Evolutionary conservation across 2,113 vertebrate genomes (phyloP).

Genomic region (Tachysurus vachellii): DNA sequence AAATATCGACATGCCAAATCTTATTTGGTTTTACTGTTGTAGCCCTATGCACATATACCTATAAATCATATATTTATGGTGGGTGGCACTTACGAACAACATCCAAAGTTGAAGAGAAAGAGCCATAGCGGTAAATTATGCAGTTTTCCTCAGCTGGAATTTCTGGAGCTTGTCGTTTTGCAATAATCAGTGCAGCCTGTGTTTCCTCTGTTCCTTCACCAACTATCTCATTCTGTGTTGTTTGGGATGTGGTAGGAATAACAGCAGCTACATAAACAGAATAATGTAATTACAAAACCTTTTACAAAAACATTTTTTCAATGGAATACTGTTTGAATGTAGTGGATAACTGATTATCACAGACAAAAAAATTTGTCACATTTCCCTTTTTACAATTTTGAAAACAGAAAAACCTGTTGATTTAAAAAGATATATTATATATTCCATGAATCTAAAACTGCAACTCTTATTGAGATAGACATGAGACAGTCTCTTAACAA

Average conservation of each 20-base stretch:
- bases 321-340: background rate
- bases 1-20: background rate
- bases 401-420: background rate
- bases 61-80: background rate
- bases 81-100: constrained; percentile 81
- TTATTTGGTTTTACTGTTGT: background rate
- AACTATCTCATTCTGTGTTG: constrained; percentile 39
- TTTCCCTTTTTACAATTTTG: background rate
- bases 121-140: constrained; percentile 86
- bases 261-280: constrained; percentile 18
- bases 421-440: background rate
- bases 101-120: constrained; percentile 78
- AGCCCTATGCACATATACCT: background rate
- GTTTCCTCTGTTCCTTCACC: constrained; percentile 57
- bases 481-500: background rate
- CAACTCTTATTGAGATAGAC: background rate
- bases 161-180: constrained; percentile 81
- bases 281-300: background rate
- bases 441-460: background rate
- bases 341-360: background rate
- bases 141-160: constrained; percentile 71
- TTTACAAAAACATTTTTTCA: background rate
- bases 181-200: constrained; percentile 72
- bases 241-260: constrained; percentile 10
- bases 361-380: background rate